Percentiles rank a stretch among this genome's conserved stretches.
phyloP scores from a whole-genome alignment of 2,888 invertebrate genomes.

The Trichacis sp. region DNA sequence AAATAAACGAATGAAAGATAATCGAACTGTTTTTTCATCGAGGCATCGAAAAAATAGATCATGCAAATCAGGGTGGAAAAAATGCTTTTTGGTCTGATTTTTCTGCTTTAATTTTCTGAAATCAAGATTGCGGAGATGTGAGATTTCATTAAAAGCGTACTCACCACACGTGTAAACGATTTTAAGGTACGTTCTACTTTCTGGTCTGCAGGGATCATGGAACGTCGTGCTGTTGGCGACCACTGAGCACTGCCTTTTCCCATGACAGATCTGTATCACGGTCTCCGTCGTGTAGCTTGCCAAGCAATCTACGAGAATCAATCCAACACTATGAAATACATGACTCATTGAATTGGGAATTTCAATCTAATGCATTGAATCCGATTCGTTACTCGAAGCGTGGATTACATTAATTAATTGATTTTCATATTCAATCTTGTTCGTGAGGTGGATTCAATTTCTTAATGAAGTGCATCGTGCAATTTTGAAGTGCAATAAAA shows the following conservation, averaged over 20 bases:
- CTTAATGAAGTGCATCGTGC: too few relatives aligned
- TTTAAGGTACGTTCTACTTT: slow-evolving; percentile 86
- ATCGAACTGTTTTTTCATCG: too few relatives aligned
- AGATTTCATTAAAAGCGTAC: slow-evolving; percentile 60
- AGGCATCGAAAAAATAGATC: too few relatives aligned
- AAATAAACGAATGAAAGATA: too few relatives aligned
- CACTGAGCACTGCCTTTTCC: slow-evolving; percentile 82
- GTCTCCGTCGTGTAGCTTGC: slow-evolving; percentile 92
- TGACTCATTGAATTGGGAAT: slow-evolving; percentile 16
- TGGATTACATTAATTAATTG: too few relatives aligned
- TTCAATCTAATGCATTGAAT: slow-evolving; percentile 12
- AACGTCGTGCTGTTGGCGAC: slow-evolving; percentile 86
- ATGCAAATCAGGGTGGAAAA: too few relatives aligned
- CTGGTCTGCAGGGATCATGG: slow-evolving; percentile 83
- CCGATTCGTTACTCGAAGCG: slow-evolving; percentile 18
- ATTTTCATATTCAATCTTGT: too few relatives aligned
- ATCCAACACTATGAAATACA: slow-evolving; percentile 39
- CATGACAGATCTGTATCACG: slow-evolving; percentile 88
- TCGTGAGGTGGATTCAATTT: too few relatives aligned
- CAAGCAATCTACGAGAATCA: slow-evolving; percentile 79
- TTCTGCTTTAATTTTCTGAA: too few relatives aligned
- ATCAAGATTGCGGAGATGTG: slow-evolving; percentile 16
- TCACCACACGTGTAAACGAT: slow-evolving; percentile 90
- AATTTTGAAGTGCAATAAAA: too few relatives aligned
- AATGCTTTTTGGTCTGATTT: too few relatives aligned